These are phyloP conservation scores for Stenotaenia linearis DNA, from an alignment of 2,888 invertebrate species.

Conservation along the genomic window DNA sequence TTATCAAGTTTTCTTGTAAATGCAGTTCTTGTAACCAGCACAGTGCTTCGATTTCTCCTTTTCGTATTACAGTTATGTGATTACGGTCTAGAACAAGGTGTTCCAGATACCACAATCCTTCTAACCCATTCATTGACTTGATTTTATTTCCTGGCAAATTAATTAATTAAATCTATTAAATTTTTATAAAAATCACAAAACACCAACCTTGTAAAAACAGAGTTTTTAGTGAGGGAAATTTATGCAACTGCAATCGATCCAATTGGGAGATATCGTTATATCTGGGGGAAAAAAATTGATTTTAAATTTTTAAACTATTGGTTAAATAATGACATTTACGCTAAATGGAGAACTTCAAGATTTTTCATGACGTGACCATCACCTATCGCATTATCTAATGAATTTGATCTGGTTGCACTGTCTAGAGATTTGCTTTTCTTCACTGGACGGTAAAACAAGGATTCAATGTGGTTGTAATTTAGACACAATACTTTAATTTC, in stretches of 20 bases:
- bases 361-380: constrained; percentile 8
- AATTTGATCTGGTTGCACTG: neutral
- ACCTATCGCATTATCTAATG: neutral
- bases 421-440: neutral
- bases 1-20: constrained; percentile 31
- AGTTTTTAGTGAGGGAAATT: constrained; percentile 1
- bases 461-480: constrained; percentile 15
- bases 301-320: no score
- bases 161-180: neutral
- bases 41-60: constrained; percentile 21
- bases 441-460: neutral
- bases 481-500: constrained; percentile 12
- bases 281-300: neutral
- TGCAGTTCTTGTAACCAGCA: constrained; percentile 29
- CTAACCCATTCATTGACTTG: constrained; percentile 17
- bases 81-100: constrained; percentile 29
- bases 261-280: constrained; percentile 14
- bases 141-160: constrained; percentile 29
- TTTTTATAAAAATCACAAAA: neutral
- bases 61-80: neutral
- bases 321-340: neutral
- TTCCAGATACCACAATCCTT: constrained; percentile 24
- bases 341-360: constrained; percentile 29
- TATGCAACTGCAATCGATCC: neutral
- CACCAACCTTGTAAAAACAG: constrained; percentile 12